Conservation (phyloP, 2,888 invertebrate genomes). For the Troides helena region DNA sequence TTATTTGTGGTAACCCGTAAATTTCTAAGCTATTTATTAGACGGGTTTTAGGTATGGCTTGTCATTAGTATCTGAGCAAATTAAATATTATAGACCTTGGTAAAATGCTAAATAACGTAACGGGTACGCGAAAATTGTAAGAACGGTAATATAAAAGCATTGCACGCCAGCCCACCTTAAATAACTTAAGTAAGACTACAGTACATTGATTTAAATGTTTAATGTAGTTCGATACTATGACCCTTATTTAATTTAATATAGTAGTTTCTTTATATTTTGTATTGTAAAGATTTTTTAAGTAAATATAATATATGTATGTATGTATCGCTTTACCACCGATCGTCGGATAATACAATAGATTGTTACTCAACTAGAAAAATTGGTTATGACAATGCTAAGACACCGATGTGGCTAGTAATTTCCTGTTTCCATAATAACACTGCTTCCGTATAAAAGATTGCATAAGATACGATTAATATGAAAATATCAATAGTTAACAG, state of each 20-base stretch:
- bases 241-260: no score
- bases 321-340: conserved; percentile 1
- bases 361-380: conserved; percentile 22
- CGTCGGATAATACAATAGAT: conserved; percentile 16
- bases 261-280: no score
- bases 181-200: no score
- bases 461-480: conserved; percentile 12
- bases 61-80: conserved; percentile 30
- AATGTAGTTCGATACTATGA: no score
- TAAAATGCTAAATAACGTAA: conserved; percentile 20
- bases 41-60: conserved; percentile 22
- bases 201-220: no score
- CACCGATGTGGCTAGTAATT: not conserved
- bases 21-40: conserved; percentile 24
- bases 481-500: not conserved
- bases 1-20: conserved; percentile 23
- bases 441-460: conserved; percentile 10
- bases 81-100: conserved; percentile 24
- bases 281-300: no score
- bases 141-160: not conserved
- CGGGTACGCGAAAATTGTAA: conserved; percentile 17
- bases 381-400: conserved; percentile 9
- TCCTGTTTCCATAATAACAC: conserved; percentile 4
- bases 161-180: no score
- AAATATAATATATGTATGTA: no score